phyloP scores from a whole-genome alignment of 2,888 invertebrate genomes.

The Andrena flavipes region DNA sequence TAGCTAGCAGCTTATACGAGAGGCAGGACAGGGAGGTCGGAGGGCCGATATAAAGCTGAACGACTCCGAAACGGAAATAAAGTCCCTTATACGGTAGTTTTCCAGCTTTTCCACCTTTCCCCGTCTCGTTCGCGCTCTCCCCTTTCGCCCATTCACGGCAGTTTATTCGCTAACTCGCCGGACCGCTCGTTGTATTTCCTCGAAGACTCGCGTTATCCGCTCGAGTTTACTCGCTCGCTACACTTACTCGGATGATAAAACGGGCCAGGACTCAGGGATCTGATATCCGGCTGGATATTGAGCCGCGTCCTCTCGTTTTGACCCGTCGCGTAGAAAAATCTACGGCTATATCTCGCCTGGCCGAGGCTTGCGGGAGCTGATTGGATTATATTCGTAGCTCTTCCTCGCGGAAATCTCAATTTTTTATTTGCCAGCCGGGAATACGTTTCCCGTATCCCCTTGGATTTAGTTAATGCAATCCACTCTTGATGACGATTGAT shows the following conservation, averaged over 20 bases:
- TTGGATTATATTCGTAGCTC: slow-evolving; percentile 27
- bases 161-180: slow-evolving; percentile 35
- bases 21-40: slow-evolving; percentile 17
- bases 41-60: slow-evolving; percentile 63
- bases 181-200: slow-evolving; percentile 62
- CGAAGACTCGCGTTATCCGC: slow-evolving; percentile 66
- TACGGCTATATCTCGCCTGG: slow-evolving; percentile 24
- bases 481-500: too few relatives aligned
- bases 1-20: slow-evolving; percentile 9
- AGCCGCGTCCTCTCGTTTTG: slow-evolving; percentile 43
- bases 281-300: slow-evolving; percentile 69
- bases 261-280: slow-evolving; percentile 56
- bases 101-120: slow-evolving; percentile 10
- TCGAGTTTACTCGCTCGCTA: slow-evolving; percentile 63
- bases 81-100: slow-evolving; percentile 43
- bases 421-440: neutral
- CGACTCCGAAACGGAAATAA: slow-evolving; percentile 58
- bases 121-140: neutral
- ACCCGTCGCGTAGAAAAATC: slow-evolving; percentile 44
- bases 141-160: neutral
- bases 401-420: neutral
- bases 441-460: too few relatives aligned
- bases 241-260: slow-evolving; percentile 68
- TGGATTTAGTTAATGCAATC: too few relatives aligned
- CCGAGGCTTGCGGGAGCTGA: neutral